Percentiles rank a stretch among this genome's conserved stretches.
phyloP scores from a whole-genome alignment of 2,797 vertebrate species.

The Lutjanus argentimaculatus region DNA sequence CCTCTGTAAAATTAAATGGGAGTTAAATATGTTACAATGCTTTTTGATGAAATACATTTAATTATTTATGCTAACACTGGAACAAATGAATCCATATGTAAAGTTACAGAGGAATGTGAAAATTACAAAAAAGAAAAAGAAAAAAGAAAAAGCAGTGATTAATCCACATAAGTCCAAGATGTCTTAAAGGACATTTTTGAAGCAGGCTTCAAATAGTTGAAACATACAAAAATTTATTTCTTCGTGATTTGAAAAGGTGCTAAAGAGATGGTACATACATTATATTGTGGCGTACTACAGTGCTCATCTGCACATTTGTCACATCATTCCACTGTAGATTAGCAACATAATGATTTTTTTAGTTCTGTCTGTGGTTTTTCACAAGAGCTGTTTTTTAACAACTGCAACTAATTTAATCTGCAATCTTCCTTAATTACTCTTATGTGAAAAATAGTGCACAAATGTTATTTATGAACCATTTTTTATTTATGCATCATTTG shows the following conservation, averaged over 20 bases:
- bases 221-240: neutral
- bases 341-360: neutral
- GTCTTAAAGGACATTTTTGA: neutral
- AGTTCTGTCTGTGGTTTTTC: neutral
- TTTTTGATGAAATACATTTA: neutral
- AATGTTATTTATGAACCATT: neutral
- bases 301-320: neutral
- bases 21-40: neutral
- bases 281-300: neutral
- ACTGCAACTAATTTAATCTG: neutral
- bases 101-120: neutral
- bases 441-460: neutral
- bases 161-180: neutral
- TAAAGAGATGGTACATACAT: neutral
- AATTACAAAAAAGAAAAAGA: too few relatives aligned
- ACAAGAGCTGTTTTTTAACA: neutral
- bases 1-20: neutral
- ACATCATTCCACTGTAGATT: neutral
- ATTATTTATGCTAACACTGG: neutral
- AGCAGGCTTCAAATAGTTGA: constrained; percentile 3
- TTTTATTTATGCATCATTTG: neutral
- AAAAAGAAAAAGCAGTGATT: neutral
- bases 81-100: neutral
- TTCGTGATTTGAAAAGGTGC: neutral
- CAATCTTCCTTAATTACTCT: neutral